Evolutionary conservation across 2,888 invertebrate species (phyloP).

Genomic region (Dasysyrphus tricinctus): DNA sequence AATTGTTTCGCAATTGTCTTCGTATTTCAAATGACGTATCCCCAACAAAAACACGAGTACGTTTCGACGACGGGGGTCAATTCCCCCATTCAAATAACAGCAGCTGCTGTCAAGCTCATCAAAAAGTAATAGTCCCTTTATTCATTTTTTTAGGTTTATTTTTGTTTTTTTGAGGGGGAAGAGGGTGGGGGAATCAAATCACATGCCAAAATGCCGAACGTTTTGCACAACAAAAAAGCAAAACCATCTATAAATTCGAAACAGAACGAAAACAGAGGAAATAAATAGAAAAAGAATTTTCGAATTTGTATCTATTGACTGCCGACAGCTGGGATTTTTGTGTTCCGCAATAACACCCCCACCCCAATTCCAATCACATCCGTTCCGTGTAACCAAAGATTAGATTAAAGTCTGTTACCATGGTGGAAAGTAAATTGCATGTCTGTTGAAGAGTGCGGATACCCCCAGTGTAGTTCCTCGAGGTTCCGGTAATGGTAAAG

Average conservation of each 20-base stretch:
- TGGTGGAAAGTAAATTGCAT: slow-evolving; percentile 63
- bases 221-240: slow-evolving; percentile 6
- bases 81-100: slow-evolving; percentile 22
- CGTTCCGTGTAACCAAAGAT: slow-evolving; percentile 45
- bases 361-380: background rate
- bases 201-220: slow-evolving; percentile 27
- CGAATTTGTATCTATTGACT: slow-evolving; percentile 45
- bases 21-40: slow-evolving; percentile 54
- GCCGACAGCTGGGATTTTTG: slow-evolving; percentile 38
- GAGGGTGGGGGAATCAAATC: background rate
- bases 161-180: background rate
- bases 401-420: slow-evolving; percentile 47
- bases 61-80: slow-evolving; percentile 15
- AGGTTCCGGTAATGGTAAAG: slow-evolving; percentile 9
- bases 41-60: slow-evolving; percentile 19
- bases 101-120: slow-evolving; percentile 66
- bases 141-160: background rate
- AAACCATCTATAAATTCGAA: background rate
- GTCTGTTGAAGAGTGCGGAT: slow-evolving; percentile 48
- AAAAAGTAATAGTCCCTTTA: slow-evolving; percentile 61
- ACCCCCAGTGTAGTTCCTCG: background rate
- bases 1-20: slow-evolving; percentile 74
- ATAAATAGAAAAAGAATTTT: slow-evolving; percentile 5
- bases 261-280: background rate
- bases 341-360: background rate